A percentile compares a stretch with the other conserved stretches of the same genome.
Evolutionary conservation across 1,140 invertebrate genomes (phyloP).

Genomic region (Achroia grisella): DNA sequence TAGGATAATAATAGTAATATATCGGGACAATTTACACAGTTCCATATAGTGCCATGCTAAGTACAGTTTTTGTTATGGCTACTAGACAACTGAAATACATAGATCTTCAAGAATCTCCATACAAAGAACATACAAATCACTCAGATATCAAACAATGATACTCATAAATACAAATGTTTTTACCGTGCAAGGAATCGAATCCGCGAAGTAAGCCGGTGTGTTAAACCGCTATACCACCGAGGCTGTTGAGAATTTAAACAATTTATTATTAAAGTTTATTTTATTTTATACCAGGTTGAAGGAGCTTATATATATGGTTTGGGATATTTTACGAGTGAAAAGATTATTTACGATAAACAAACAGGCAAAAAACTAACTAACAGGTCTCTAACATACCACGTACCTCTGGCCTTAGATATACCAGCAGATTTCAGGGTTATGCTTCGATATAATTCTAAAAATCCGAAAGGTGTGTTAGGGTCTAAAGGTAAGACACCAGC

Average conservation of each 20-base stretch:
- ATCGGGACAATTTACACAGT: too few species aligned
- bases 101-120: too few species aligned
- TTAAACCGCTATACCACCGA: too few species aligned
- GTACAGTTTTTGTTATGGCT: too few species aligned
- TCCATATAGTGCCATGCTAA: too few species aligned
- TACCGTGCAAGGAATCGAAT: too few species aligned
- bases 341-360: slow-evolving; percentile 77
- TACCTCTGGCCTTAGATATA: slow-evolving; percentile 86
- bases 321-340: slow-evolving; percentile 85
- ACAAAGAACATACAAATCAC: too few species aligned
- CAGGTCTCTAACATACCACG: slow-evolving; percentile 88
- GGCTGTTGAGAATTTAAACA: too few species aligned
- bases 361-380: slow-evolving; percentile 82
- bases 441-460: slow-evolving; percentile 82
- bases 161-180: too few species aligned
- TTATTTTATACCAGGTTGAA: slow-evolving; percentile 71
- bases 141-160: too few species aligned
- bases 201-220: too few species aligned
- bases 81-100: too few species aligned
- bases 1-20: neutral
- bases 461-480: slow-evolving; percentile 82
- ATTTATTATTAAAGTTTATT: slow-evolving; percentile 3
- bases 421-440: slow-evolving; percentile 87
- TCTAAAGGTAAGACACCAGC: slow-evolving; percentile 80
- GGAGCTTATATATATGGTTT: slow-evolving; percentile 91